Evolutionary conservation across 2,888 invertebrate species (phyloP), one percentile per base, ranked within the genome.

Genomic region (Caenorhabditis sinica): DNA sequence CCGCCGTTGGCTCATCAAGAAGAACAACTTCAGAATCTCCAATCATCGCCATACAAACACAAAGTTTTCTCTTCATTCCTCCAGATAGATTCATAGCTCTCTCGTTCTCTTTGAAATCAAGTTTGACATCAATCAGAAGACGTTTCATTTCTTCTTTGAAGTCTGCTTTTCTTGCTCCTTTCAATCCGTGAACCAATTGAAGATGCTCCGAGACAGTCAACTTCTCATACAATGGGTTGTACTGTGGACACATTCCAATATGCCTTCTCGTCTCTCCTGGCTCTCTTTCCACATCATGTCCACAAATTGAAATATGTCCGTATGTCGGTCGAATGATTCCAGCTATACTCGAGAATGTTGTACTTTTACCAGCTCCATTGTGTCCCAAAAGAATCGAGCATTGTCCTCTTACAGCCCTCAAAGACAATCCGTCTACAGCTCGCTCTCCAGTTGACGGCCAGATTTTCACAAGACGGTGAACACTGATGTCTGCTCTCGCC

Each of bases 381-480:
- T 92, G 92, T 40, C 92, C 92, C n/a, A 92, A 89, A 13, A 92
- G 87, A n/a, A 92, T 91, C 1, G 92, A 88, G 8, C 89, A 90
- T 77, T 91, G 89, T 69, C 92, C 92, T 33, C 89, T 79, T 49
- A 87, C 90, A 17, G 90, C 91, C 58, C 88, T 83, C 65, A 92
- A 83, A 2, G 84, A 81, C 61, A 92, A 80, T 66, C 88, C 88
- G 58, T 91, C 89, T 0, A 92, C 92, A 6, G 92, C 92, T 49
- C 86, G 28, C 80, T 90, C 88, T 25, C 91, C 90, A 58, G 89
- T 90, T 25, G 77, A 73, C 9, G 88, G 84, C 89, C 90, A 91
- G 9, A 85, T 71, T 69, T 91, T 91, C n/a, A 87, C 82, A 66
- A 91, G 77, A 23, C 85, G 58, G 13, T 83, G 63, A 1, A 92